Percentiles rank a stretch among this genome's conserved stretches.
These are phyloP conservation scores for Nyctalus aviator DNA, from an alignment of 2,797 vertebrate species.

Conservation along the genomic window DNA sequence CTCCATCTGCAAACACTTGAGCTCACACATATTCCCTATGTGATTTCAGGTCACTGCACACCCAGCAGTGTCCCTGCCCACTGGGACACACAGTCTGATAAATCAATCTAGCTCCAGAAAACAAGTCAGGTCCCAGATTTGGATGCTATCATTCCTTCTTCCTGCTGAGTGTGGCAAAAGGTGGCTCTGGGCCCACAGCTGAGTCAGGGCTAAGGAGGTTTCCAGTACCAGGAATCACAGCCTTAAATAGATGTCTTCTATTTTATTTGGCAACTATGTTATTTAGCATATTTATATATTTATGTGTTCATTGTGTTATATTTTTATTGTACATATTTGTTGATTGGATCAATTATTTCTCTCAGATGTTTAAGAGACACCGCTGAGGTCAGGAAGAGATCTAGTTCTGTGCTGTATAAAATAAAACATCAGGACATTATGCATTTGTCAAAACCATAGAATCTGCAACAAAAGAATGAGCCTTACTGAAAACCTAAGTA, in stretches of 20 bases:
- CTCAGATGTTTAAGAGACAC: no score
- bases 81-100: accelerated
- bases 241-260: background rate
- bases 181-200: background rate
- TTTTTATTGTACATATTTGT: background rate
- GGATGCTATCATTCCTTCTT: background rate
- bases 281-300: background rate
- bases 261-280: background rate
- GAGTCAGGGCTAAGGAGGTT: background rate
- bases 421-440: background rate
- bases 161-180: accelerated
- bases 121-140: no score
- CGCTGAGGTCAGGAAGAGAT: background rate
- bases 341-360: background rate
- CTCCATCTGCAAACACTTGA: background rate
- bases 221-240: background rate
- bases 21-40: accelerated
- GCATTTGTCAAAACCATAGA: background rate
- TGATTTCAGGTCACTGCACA: background rate
- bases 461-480: background rate
- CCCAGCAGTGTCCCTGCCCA: no score
- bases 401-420: background rate
- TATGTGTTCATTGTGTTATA: no score
- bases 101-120: background rate
- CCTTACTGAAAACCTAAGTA: accelerated